A percentile compares a stretch with the other conserved stretches of the same genome.
These are phyloP conservation scores for Teleogryllus occipitalis DNA, from an alignment of 1,140 invertebrate genomes.

Conservation along the genomic window DNA sequence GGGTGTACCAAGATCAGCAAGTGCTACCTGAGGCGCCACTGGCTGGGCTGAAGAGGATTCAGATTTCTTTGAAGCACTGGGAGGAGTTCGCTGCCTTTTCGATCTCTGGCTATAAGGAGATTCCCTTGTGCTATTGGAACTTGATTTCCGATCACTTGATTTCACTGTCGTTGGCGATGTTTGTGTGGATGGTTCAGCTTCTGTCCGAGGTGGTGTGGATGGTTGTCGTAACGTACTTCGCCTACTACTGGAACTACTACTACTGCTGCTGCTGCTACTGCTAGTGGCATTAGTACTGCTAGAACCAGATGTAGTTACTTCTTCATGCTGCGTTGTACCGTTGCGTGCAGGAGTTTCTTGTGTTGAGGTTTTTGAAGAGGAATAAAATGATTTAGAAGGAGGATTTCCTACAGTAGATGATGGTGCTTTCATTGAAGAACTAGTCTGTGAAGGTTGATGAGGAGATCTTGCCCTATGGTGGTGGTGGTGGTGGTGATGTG, in stretches of 20 bases:
- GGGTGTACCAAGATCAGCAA: conserved; percentile 27
- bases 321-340: background rate
- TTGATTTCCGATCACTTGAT: conserved; percentile 6
- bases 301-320: background rate
- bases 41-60: conserved; percentile 22
- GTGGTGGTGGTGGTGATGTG: background rate
- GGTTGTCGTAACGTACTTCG: background rate
- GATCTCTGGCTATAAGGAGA: background rate
- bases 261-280: background rate
- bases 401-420: background rate
- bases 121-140: background rate
- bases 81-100: conserved; percentile 17
- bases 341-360: background rate
- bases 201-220: background rate
- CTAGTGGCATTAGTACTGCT: background rate
- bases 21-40: conserved; percentile 28
- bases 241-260: background rate
- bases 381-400: background rate
- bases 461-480: background rate
- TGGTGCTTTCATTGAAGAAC: background rate
- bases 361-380: background rate
- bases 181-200: background rate
- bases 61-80: background rate
- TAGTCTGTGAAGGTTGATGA: background rate
- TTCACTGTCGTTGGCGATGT: background rate